These are phyloP conservation scores for Leucoraja ocellata DNA, from an alignment of 2,797 vertebrate species.

Conservation along the genomic window DNA sequence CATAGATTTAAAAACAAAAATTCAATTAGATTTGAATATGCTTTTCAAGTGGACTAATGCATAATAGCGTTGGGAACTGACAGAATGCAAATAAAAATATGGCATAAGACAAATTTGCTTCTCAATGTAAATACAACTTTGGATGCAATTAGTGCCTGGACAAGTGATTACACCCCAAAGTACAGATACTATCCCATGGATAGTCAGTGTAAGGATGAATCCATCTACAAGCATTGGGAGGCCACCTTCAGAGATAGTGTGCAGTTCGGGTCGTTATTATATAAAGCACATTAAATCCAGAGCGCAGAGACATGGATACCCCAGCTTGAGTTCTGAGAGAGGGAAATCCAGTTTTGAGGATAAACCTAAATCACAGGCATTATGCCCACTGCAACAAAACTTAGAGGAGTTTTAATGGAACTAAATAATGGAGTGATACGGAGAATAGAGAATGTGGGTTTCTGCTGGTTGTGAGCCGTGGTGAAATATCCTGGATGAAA, in stretches of 20 bases:
- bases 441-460: neutral
- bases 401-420: too few relatives aligned
- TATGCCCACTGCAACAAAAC: too few relatives aligned
- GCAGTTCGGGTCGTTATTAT: neutral
- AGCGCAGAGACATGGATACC: too few relatives aligned
- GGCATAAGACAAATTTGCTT: neutral
- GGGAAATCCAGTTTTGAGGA: too few relatives aligned
- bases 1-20: neutral
- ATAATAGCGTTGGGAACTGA: too few relatives aligned
- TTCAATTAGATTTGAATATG: neutral
- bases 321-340: too few relatives aligned
- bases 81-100: too few relatives aligned
- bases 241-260: neutral
- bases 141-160: neutral
- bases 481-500: neutral
- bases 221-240: neutral
- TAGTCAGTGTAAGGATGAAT: neutral
- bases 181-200: neutral
- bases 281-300: too few relatives aligned
- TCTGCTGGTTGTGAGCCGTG: neutral
- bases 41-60: neutral
- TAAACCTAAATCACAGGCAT: too few relatives aligned
- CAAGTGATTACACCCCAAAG: neutral
- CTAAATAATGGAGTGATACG: too few relatives aligned
- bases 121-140: neutral